phyloP scores from a whole-genome alignment of 2,797 vertebrate species.

The Halcyon leucocephala region DNA sequence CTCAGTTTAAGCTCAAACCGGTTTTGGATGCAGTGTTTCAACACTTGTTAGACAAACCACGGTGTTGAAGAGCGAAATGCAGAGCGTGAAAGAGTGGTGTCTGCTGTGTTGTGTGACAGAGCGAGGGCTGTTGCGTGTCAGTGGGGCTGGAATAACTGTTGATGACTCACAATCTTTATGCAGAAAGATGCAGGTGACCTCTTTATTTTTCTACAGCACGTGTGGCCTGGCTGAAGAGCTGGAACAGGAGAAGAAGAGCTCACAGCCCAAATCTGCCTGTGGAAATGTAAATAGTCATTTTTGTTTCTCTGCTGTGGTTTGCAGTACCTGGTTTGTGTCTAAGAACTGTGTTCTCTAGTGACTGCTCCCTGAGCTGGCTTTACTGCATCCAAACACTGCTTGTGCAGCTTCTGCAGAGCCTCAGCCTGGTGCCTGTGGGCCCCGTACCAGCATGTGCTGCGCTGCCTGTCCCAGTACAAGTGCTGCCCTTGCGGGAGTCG shows the following conservation, averaged over 20 bases:
- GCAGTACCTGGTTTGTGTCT: background rate
- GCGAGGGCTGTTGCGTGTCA: accelerated
- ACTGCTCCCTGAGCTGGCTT: background rate
- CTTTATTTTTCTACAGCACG: constrained; percentile 76
- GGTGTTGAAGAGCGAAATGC: background rate
- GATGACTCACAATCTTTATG: background rate
- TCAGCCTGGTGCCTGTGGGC: background rate
- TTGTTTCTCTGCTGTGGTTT: background rate
- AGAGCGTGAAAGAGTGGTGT: accelerated
- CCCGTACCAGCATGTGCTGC: accelerated
- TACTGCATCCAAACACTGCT: background rate
- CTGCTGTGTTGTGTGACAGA: background rate
- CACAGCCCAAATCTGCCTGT: constrained; percentile 89
- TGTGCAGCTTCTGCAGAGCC: background rate
- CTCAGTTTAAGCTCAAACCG: background rate
- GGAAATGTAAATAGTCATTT: constrained; percentile 86
- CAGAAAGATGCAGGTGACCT: background rate
- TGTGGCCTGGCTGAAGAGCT: constrained; percentile 96
- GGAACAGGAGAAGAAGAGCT: constrained; percentile 81
- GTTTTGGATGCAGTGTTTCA: background rate
- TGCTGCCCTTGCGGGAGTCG: background rate
- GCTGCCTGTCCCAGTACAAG: background rate
- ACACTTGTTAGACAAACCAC: background rate
- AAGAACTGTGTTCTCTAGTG: background rate
- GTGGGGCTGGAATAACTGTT: background rate